phyloP scores from a whole-genome alignment of 2,113 vertebrate species.

The Otocyon megalotis region DNA sequence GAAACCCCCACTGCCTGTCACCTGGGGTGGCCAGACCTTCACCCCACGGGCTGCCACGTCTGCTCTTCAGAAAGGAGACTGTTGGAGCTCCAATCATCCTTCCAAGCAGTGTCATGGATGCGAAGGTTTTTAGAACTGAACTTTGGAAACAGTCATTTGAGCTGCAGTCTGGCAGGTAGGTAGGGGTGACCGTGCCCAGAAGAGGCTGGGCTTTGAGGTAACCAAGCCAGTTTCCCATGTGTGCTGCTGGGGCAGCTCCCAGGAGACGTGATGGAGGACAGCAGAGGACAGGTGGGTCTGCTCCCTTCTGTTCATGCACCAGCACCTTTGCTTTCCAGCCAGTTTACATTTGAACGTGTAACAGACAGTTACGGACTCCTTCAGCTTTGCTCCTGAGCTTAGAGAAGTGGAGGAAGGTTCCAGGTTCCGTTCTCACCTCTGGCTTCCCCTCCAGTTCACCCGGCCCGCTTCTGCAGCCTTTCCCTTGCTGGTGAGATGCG shows the following conservation, averaged over 20 bases:
- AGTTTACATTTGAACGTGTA: background rate
- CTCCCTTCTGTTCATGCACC: background rate
- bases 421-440: background rate
- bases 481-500: background rate
- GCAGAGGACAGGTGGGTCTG: background rate
- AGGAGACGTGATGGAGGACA: too few relatives aligned
- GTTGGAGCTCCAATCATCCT: background rate
- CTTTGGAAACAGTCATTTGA: background rate
- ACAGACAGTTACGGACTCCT: background rate
- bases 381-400: background rate
- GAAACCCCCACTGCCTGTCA: background rate
- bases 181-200: background rate
- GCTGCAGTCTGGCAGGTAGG: background rate
- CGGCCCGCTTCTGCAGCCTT: background rate
- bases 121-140: background rate
- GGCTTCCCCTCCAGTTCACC: background rate
- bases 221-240: background rate
- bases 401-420: background rate
- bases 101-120: background rate
- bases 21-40: background rate
- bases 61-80: background rate
- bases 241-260: background rate
- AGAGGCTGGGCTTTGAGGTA: background rate
- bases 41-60: background rate
- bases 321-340: background rate